Base-by-base conservation (phyloP, 2,888 invertebrate genomes). In the Iphiclides podalirius region DNA sequence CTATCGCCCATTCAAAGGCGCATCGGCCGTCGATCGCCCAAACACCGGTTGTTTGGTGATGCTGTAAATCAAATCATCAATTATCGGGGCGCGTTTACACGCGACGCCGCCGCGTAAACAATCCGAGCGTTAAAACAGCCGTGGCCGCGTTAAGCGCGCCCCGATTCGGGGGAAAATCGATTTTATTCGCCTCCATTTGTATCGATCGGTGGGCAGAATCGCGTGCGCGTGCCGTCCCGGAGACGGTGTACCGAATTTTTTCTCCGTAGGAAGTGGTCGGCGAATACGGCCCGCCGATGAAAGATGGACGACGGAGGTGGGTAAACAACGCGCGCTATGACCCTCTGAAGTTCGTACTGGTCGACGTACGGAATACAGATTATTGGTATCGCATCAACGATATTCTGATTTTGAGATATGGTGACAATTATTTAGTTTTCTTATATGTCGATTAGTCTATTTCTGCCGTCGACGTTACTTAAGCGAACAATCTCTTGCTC, bases 11-110 rank as follows among this genome's bases (percentile, higher is more conserved):
- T 79, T 79, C 78, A 84, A 80, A 80, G 78, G 74, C 76, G 63
- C 60, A 59, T 69, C 73, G 75, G 70, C 73, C 71, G 73, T 58
- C 66, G 73, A 69, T 79, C 78, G 69, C 76, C 86, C 76, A 86
- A 87, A 87, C 86, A 86, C 82, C 80, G 83, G 81, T 81, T 84
- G 86, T 88, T 87, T 87, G 81, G 86, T 84, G 78, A 80, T 79
- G 86, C 75, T 84, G 84, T 87, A 87, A 87, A 88, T 88, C 88
- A 88, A 86, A 84, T 87, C 86, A 84, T 87, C 88, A 87, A 88
- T 87, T 88, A 87, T 85, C 82, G 85, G 82, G 82, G 80, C 81
- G 73, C 80, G 88, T 88, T 87, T 87, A 88, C 84, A 79, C 76
- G 82, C 76, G 79, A 86, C 82, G 86, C 87, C 88, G 82, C 86